These are phyloP conservation scores for Ianthella basta DNA, from an alignment of 37 sponge, comb jelly and placozoan genomes.

Conservation along the genomic window DNA sequence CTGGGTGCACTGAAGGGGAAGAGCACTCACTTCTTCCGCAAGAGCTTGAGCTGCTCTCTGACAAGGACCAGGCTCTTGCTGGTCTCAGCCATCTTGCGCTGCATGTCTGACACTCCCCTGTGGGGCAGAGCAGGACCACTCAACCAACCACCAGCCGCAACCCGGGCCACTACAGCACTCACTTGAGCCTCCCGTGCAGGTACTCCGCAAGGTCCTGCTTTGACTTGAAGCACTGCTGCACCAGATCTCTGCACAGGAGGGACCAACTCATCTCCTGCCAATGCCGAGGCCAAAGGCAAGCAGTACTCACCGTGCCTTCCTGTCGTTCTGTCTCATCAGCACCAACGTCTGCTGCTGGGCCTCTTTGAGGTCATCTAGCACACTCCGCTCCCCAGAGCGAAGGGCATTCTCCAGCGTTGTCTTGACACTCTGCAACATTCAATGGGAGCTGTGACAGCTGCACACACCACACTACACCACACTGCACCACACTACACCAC, in stretches of 20 bases:
- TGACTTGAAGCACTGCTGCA: constrained; percentile 8
- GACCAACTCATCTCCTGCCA: neutral
- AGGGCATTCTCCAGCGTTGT: constrained; percentile 22
- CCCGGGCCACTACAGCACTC: neutral
- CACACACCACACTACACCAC: no score
- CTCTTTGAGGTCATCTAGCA: constrained; percentile 17
- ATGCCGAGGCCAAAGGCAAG: neutral
- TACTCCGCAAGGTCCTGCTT: constrained; percentile 2
- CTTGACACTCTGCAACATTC: neutral
- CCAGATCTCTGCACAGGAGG: neutral
- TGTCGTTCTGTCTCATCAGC: constrained; percentile 14
- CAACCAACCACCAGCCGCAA: neutral
- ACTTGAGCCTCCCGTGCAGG: constrained; percentile 10
- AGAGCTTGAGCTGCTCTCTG: constrained; percentile 19
- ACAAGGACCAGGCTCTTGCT: constrained; percentile 19
- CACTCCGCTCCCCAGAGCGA: neutral
- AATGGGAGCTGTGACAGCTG: no score
- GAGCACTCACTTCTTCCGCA: constrained; percentile 11
- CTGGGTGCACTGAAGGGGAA: neutral
- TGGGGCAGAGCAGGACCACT: neutral
- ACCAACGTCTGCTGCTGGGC: neutral
- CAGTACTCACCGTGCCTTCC: neutral
- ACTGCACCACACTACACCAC: no score
- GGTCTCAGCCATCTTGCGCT: constrained; percentile 22
- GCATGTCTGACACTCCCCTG: constrained; percentile 24